A percentile compares a stretch with the other conserved stretches of the same genome.
phyloP scores from a whole-genome alignment of 2,113 vertebrate species.

The Ceyx margarethae region DNA sequence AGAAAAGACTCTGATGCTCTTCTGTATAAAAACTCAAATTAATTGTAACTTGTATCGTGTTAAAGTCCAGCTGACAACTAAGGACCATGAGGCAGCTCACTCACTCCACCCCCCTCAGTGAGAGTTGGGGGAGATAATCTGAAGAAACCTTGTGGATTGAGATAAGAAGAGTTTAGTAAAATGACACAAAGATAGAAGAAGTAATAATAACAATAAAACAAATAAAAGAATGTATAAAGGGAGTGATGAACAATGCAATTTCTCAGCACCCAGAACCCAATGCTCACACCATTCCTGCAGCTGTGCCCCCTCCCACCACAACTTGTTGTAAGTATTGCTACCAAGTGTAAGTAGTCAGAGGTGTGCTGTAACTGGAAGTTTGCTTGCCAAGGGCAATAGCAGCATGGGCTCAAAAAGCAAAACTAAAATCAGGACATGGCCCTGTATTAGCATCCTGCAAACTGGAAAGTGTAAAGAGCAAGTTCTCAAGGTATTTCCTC shows the following conservation, averaged over 20 bases:
- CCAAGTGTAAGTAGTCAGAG: not conserved
- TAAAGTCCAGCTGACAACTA: not conserved
- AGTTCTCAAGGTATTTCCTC: not conserved
- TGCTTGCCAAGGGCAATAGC: not conserved
- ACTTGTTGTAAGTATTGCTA: not conserved
- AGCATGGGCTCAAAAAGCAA: not conserved
- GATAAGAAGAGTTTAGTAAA: not conserved
- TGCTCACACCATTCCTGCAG: not conserved
- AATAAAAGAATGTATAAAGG: not conserved
- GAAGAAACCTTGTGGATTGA: not conserved
- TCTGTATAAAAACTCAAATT: conserved; percentile 20
- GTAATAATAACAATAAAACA: not conserved
- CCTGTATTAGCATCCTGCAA: not conserved
- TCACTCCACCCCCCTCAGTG: not conserved
- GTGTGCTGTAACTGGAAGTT: not conserved
- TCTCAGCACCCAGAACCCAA: not conserved
- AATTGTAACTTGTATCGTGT: not conserved
- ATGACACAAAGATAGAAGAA: not conserved
- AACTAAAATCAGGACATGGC: not conserved
- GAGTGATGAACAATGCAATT: not conserved
- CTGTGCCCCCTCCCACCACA: no score
- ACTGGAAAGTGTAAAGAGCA: not conserved
- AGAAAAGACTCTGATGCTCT: not conserved
- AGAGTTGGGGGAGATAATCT: not conserved
- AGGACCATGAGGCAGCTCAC: not conserved